Base-by-base conservation (phyloP, 2,888 invertebrate genomes). In the Fragum fragum region DNA sequence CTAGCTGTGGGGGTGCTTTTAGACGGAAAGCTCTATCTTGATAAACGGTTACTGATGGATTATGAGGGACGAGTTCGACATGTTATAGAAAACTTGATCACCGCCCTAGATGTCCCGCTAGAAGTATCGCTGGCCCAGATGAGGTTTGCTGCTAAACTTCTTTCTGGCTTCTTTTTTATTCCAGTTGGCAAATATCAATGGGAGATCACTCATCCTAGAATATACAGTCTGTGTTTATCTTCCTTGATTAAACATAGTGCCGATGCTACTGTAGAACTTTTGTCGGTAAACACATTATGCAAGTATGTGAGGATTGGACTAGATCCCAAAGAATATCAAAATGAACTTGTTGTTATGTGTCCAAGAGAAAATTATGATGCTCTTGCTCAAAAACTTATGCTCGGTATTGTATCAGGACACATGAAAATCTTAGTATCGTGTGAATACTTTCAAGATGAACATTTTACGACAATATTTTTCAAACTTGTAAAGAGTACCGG, bases 1-100 rank as follows among this genome's bases (percentile, higher is more conserved):
- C 36, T 88, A 18, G 80, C 76, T 18, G 77, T 77, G 11, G 77
- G 76, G 0, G 76, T 79, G 5, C 47, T 88, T 18, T 76, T 86
- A 29, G 87, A 87, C 63, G 88, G 88, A 9, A 73, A 61, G 29
- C 72, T 88, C 11, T 79, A 88, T 28, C 84, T 88, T 9, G 82
- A 76, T n/a, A 83, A 77, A 57, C 32, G 61, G 16, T 63, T 55
- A 2, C 74, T 87, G 71, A 76, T 70, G 32, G 81, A 87, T 23
- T 87, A 78, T 73, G 80, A 81, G 14, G 76, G 75, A 36, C 76
- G 74, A 11, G 61, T 83, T 16, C 81, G 79, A 21, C 68, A 79
- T 29, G 71, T 87, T n/a, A 77, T 84, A 47, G 78, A 76, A 47
- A 72, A 83, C 32, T 59, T 88, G n/a, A 81, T 71, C 16, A 71